These are phyloP conservation scores for Drosophila algonquin DNA, from an alignment of 2,888 invertebrate genomes.

Conservation along the genomic window DNA sequence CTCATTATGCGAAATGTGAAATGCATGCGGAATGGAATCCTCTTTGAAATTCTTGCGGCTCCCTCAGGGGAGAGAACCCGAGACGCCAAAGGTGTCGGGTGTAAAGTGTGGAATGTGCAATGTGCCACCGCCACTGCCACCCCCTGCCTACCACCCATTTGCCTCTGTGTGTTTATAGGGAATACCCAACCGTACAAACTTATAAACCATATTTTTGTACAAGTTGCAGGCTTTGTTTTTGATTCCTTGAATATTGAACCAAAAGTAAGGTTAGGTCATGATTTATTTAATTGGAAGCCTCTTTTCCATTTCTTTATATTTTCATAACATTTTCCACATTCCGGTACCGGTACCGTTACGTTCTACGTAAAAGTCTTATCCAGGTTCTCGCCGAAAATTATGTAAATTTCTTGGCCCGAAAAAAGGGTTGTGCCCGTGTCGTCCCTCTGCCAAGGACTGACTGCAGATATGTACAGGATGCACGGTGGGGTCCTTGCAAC, in stretches of 20 bases:
- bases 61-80: slow-evolving; percentile 4
- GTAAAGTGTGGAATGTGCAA: slow-evolving; percentile 24
- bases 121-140: background rate
- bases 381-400: background rate
- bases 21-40: slow-evolving; percentile 22
- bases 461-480: slow-evolving; percentile 20
- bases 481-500: slow-evolving; percentile 42
- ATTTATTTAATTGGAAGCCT: background rate
- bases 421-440: slow-evolving; percentile 14
- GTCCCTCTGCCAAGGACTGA: background rate
- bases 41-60: slow-evolving; percentile 31
- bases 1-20: slow-evolving; percentile 43
- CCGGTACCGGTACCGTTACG: too few species aligned
- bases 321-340: background rate
- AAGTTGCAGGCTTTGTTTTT: too few species aligned
- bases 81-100: slow-evolving; percentile 4
- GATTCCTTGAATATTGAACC: background rate
- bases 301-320: background rate
- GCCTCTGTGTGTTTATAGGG: background rate
- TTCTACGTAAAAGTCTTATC: background rate
- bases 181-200: background rate
- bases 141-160: background rate
- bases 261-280: background rate
- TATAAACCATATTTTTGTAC: background rate
- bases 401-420: background rate